phyloP scores from a whole-genome alignment of 2,888 invertebrate species.

The Anthrax anthrax region DNA sequence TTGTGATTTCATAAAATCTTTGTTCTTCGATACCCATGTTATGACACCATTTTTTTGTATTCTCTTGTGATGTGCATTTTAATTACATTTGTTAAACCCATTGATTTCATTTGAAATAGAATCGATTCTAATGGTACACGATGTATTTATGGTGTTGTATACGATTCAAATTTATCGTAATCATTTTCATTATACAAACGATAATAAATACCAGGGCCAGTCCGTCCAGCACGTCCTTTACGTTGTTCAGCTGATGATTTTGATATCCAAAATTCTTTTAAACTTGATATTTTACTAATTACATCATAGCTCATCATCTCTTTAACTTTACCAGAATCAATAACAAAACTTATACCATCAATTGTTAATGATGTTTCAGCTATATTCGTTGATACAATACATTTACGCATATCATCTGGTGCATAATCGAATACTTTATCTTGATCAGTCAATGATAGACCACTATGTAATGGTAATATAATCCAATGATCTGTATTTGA shows the following conservation, averaged over 20 bases:
- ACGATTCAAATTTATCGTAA: conserved; percentile 61
- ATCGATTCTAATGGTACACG: conserved; percentile 88
- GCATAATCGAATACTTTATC: conserved; percentile 95
- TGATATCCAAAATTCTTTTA: conserved; percentile 95
- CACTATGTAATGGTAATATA: conserved; percentile 81
- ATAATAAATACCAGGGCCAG: conserved; percentile 88
- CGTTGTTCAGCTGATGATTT: conserved; percentile 94
- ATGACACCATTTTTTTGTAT: conserved; percentile 70
- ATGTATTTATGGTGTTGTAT: conserved; percentile 85
- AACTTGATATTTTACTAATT: conserved; percentile 71
- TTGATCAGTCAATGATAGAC: conserved; percentile 84
- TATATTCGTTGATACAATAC: conserved; percentile 95
- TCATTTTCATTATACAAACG: conserved; percentile 77
- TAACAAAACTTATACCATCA: conserved; percentile 93
- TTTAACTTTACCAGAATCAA: conserved; percentile 94
- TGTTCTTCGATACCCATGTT: conserved; percentile 90
- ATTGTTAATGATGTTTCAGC: conserved; percentile 98
- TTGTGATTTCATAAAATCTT: conserved; percentile 90
- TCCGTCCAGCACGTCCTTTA: conserved; percentile 89
- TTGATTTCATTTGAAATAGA: conserved; percentile 80
- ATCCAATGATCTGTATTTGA: conserved; percentile 87
- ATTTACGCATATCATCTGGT: conserved; percentile 88
- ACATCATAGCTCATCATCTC: conserved; percentile 96
- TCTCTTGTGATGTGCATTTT: conserved; percentile 39
- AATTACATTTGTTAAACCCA: conserved; percentile 84